phyloP scores from a whole-genome alignment of 2,113 vertebrate species.

The Dasyurus viverrinus region DNA sequence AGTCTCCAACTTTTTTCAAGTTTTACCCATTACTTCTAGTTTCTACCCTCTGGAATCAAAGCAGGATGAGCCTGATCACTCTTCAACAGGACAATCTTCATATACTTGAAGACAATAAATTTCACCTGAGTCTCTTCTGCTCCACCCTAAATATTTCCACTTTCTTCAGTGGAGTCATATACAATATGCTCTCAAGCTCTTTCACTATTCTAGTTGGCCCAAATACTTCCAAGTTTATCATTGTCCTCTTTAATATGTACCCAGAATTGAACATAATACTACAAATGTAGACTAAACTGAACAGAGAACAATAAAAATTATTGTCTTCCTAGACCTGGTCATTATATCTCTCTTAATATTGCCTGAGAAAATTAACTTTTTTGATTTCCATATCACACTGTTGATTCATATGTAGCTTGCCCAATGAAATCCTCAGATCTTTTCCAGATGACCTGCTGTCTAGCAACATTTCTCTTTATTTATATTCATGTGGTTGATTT shows the following conservation, averaged over 20 bases:
- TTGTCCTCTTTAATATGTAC: not conserved
- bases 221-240: not conserved
- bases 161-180: not conserved
- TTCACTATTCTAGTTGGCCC: not conserved
- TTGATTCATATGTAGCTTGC: not conserved
- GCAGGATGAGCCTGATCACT: not conserved
- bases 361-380: not conserved
- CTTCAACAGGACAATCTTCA: not conserved
- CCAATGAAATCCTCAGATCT: not conserved
- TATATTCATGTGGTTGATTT: not conserved
- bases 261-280: not conserved
- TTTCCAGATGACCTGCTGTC: not conserved
- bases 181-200: not conserved
- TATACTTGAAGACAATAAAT: not conserved
- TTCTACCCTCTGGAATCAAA: not conserved
- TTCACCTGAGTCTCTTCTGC: not conserved
- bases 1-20: not conserved
- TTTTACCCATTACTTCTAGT: not conserved
- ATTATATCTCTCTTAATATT: not conserved
- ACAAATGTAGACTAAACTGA: not conserved
- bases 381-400: not conserved
- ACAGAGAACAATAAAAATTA: not conserved
- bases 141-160: not conserved
- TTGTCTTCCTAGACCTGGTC: not conserved
- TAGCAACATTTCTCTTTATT: not conserved